Conservation (phyloP, 1,140 invertebrate species). For the Drosophila willistoni region DNA sequence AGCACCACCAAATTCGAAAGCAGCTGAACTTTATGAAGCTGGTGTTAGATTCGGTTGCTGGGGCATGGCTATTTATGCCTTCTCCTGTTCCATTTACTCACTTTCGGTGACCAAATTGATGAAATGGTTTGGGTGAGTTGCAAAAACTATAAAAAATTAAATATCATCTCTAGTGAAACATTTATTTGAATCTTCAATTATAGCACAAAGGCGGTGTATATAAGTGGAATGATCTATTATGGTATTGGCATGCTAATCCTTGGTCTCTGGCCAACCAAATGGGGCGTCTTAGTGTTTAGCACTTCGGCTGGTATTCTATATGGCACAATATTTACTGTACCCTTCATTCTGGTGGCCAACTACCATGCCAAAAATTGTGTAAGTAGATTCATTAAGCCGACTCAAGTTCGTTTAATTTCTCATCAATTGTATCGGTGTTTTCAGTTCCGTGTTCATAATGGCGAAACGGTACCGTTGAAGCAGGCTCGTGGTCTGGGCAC, state of each 20-base stretch:
- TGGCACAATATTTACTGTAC: slow-evolving; percentile 93
- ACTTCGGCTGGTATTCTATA: slow-evolving; percentile 92
- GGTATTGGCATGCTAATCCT: slow-evolving; percentile 90
- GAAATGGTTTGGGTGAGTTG: slow-evolving; percentile 85
- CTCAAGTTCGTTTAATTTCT: no score
- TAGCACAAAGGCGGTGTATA: slow-evolving; percentile 88
- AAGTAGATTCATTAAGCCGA: slow-evolving; percentile 48
- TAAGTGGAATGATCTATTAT: slow-evolving; percentile 90
- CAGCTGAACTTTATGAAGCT: slow-evolving; percentile 86
- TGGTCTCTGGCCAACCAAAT: slow-evolving; percentile 87
- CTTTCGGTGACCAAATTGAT: slow-evolving; percentile 90
- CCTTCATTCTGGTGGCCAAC: slow-evolving; percentile 91
- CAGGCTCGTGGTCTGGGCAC: slow-evolving; percentile 90
- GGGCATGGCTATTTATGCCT: slow-evolving; percentile 93
- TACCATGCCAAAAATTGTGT: slow-evolving; percentile 91
- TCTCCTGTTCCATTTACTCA: slow-evolving; percentile 92
- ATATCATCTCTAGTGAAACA: slow-evolving; percentile 16
- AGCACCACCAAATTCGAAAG: slow-evolving; percentile 53
- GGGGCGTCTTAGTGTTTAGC: slow-evolving; percentile 89
- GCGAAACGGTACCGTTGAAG: slow-evolving; percentile 83
- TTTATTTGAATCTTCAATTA: neutral
- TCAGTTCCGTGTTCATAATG: slow-evolving; percentile 84
- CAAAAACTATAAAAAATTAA: slow-evolving; percentile 78
- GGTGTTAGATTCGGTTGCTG: slow-evolving; percentile 93
- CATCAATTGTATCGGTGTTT: neutral